Evolutionary conservation across 2,113 vertebrate species (phyloP).

Genomic region (Mus spicilegus): DNA sequence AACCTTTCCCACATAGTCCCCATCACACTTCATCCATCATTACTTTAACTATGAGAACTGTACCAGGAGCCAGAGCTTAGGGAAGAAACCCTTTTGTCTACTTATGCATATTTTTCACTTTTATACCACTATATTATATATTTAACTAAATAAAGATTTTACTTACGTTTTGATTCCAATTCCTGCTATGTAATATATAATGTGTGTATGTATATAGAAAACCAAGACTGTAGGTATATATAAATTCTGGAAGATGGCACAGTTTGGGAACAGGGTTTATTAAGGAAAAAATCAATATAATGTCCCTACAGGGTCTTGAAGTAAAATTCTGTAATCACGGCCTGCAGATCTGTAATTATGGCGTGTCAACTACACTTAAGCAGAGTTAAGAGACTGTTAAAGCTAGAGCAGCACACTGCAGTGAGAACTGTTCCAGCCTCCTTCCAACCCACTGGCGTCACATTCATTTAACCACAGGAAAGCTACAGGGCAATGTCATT

Average conservation of each 20-base stretch:
- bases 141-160: slow-evolving; percentile 6
- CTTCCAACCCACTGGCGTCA: slow-evolving; percentile 97
- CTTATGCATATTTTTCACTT: not conserved
- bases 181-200: not conserved
- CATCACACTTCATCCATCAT: not conserved
- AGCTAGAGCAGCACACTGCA: slow-evolving; percentile 97
- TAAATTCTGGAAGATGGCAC: slow-evolving; percentile 78
- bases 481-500: slow-evolving; percentile 89
- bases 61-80: slow-evolving; percentile 5
- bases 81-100: not conserved
- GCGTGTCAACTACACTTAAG: slow-evolving; percentile 95
- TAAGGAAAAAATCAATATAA: slow-evolving; percentile 86
- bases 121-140: slow-evolving; percentile 25
- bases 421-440: slow-evolving; percentile 98
- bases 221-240: slow-evolving; percentile 70
- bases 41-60: not conserved
- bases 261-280: slow-evolving; percentile 83
- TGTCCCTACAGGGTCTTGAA: slow-evolving; percentile 89
- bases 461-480: slow-evolving; percentile 93
- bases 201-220: not conserved
- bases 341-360: slow-evolving; percentile 94
- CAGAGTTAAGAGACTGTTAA: slow-evolving; percentile 93
- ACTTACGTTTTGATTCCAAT: slow-evolving; percentile 28
- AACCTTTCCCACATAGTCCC: not conserved
- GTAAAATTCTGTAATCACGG: slow-evolving; percentile 93